Evolutionary conservation across 2,888 invertebrate species (phyloP).

Genomic region (Leptinotarsa juncta): DNA sequence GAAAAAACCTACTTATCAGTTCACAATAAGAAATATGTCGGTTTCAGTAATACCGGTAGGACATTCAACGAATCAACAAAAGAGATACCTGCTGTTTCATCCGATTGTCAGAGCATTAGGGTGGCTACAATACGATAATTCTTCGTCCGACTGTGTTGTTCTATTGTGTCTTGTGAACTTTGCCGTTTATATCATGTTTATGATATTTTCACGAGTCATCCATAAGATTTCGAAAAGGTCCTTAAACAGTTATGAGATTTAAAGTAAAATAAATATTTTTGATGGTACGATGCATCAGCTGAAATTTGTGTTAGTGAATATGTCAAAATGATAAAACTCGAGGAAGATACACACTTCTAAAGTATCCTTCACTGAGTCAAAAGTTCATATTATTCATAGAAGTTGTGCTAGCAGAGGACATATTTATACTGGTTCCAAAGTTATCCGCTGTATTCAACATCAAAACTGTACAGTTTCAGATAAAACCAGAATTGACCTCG

Average conservation of each 20-base stretch:
- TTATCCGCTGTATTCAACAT: no score
- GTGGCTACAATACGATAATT: slow-evolving; percentile 1
- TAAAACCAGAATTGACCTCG: no score
- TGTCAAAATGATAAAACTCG: no score
- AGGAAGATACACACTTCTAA: no score
- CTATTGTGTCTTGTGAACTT: slow-evolving; percentile 9
- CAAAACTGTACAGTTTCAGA: no score
- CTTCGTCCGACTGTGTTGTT: background rate
- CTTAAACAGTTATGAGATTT: background rate
- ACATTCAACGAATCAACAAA: background rate
- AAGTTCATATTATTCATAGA: no score
- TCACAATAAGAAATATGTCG: background rate
- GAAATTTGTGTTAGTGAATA: no score
- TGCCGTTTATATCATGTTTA: background rate
- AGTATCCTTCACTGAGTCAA: no score
- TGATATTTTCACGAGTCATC: slow-evolving; percentile 1
- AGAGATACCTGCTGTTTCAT: slow-evolving; percentile 2
- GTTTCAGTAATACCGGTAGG: slow-evolving; percentile 8
- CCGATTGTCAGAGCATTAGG: slow-evolving; percentile 11
- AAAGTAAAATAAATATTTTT: background rate
- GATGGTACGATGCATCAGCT: no score
- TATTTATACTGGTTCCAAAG: no score
- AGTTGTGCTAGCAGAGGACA: no score
- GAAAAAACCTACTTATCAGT: background rate
- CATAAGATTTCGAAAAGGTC: background rate